Evolutionary conservation across 30 jellyfish, hydroid and myxozoan genomes (phyloP).

Genomic region (Aurelia aurita): DNA sequence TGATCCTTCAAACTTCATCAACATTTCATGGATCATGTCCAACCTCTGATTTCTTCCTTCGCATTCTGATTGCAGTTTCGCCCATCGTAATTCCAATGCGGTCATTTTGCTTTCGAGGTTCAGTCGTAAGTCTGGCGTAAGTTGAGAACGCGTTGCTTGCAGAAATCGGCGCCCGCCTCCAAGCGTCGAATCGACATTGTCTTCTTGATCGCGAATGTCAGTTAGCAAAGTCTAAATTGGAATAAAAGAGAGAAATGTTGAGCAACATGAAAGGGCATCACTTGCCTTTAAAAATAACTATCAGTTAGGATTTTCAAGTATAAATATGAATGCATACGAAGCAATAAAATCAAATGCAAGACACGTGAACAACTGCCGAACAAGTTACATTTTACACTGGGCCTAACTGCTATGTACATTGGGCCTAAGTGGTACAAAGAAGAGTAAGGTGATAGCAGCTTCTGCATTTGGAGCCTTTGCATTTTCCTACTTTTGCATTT

Average conservation of each 20-base stretch:
- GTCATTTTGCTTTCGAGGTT: conserved; percentile 81
- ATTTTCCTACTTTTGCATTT: too few relatives aligned
- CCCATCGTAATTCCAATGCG: conserved; percentile 94
- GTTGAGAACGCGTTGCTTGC: conserved; percentile 74
- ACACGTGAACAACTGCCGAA: too few relatives aligned
- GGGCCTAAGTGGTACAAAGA: too few relatives aligned
- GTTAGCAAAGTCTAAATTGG: conserved; percentile 43
- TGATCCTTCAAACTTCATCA: conserved; percentile 81
- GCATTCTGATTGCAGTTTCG: conserved; percentile 97
- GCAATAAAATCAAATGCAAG: too few relatives aligned
- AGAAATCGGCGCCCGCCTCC: conserved; percentile 74
- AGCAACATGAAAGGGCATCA: too few relatives aligned
- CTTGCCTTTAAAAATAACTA: too few relatives aligned
- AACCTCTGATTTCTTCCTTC: conserved; percentile 90
- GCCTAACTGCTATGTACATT: too few relatives aligned
- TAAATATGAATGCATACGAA: too few relatives aligned
- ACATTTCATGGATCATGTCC: conserved; percentile 86
- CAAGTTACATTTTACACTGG: too few relatives aligned
- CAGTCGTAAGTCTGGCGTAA: conserved; percentile 76
- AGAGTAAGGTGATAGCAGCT: too few relatives aligned
- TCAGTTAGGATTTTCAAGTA: too few relatives aligned
- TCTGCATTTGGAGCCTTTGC: too few relatives aligned
- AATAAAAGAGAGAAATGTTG: neutral
- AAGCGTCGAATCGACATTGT: conserved; percentile 67
- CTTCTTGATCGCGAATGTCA: conserved; percentile 61